Conservation (phyloP, 1,140 invertebrate species). For the Neoseiulus cucumeris region DNA sequence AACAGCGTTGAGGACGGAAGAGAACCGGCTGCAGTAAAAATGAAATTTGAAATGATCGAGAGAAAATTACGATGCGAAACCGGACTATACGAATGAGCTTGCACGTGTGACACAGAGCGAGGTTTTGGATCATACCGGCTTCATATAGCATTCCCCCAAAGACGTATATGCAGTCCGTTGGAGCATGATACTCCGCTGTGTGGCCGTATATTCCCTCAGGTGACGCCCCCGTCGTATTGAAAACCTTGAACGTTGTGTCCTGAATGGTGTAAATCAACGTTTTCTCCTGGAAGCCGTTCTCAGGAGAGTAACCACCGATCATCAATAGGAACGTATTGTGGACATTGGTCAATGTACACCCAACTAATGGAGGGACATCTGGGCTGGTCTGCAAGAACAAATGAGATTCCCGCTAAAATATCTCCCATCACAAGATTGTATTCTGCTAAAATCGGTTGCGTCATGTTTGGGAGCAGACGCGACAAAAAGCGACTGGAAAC, state of each 20-base stretch:
- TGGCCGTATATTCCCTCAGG: constrained; percentile 70
- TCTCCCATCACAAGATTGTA: background rate
- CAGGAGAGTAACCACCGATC: constrained; percentile 67
- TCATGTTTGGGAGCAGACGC: background rate
- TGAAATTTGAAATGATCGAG: background rate
- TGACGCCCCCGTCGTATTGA: constrained; percentile 44
- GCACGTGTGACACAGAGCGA: constrained; percentile 18
- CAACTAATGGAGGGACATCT: constrained; percentile 44
- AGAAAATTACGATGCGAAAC: background rate
- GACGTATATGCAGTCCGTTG: constrained; percentile 61
- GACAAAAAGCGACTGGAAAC: constrained; percentile 16
- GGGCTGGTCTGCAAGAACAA: constrained; percentile 10
- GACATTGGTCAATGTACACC: constrained; percentile 63
- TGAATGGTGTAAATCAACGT: constrained; percentile 63
- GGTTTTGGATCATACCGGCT: constrained; percentile 45
- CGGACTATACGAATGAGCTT: too few relatives aligned
- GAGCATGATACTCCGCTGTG: constrained; percentile 59
- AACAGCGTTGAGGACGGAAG: constrained; percentile 19
- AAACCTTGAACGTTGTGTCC: constrained; percentile 43
- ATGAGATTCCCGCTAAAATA: background rate
- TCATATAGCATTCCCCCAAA: constrained; percentile 66
- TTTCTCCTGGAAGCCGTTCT: constrained; percentile 48
- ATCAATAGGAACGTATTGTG: constrained; percentile 52
- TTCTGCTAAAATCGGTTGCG: background rate
- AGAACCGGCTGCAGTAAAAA: constrained; percentile 15